phyloP scores from a whole-genome alignment of 2,113 vertebrate species.

The Falcunculus frontatus region DNA sequence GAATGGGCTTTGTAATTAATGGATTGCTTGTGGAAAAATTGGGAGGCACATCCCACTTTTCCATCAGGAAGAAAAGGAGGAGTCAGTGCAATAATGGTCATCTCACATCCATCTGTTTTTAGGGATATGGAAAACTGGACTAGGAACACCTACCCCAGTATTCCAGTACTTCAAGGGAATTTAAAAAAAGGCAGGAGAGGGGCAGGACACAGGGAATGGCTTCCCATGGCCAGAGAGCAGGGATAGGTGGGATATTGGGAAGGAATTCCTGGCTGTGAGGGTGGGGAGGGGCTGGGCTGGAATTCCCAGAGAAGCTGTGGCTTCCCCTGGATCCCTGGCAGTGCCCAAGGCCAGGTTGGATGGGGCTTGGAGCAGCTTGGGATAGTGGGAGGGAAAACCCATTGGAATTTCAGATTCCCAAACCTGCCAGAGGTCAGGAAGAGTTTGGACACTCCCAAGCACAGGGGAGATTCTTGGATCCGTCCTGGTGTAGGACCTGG shows the following conservation, averaged over 20 bases:
- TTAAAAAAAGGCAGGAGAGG: background rate
- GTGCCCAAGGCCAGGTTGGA: background rate
- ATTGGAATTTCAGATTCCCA: background rate
- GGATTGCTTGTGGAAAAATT: background rate
- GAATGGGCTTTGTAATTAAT: background rate
- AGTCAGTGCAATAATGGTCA: no score
- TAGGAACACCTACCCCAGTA: background rate
- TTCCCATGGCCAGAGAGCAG: background rate
- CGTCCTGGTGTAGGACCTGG: background rate
- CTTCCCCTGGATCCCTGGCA: background rate
- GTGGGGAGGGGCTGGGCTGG: background rate
- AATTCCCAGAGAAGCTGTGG: background rate
- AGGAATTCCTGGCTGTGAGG: background rate
- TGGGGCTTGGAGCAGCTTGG: rapidly evolving
- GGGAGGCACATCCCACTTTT: background rate
- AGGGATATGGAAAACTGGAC: background rate
- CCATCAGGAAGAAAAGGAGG: background rate
- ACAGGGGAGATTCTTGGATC: background rate
- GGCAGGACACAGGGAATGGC: background rate
- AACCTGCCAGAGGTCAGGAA: background rate
- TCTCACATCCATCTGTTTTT: background rate
- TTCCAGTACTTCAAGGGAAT: background rate
- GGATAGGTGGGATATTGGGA: background rate
- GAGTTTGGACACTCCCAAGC: rapidly evolving
- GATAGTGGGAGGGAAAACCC: rapidly evolving